Evolutionary conservation across 1,140 invertebrate genomes (phyloP).

Genomic region (Triops longicaudatus): DNA sequence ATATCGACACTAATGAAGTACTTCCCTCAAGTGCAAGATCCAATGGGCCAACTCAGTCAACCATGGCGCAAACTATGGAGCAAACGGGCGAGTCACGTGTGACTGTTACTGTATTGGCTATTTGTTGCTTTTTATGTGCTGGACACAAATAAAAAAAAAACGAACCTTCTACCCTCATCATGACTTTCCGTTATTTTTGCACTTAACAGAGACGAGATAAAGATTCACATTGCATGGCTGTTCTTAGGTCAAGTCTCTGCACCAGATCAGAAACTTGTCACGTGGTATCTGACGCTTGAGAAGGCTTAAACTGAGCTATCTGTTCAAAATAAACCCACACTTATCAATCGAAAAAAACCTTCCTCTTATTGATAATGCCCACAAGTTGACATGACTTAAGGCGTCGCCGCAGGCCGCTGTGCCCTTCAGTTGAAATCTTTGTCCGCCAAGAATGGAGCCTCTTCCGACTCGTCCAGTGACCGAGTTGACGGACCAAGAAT

Average conservation of each 20-base stretch:
- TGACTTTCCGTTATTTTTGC: neutral
- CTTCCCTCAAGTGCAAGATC: neutral
- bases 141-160: slow-evolving; percentile 7
- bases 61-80: too few relatives aligned
- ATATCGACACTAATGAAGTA: neutral
- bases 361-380: neutral
- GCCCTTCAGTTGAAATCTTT: neutral
- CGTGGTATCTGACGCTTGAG: neutral
- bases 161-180: neutral
- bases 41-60: too few relatives aligned
- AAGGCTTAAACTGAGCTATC: neutral
- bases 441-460: neutral
- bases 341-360: neutral
- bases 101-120: neutral
- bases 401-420: too few relatives aligned
- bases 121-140: slow-evolving; percentile 3
- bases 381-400: neutral
- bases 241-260: neutral
- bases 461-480: neutral
- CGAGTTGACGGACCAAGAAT: neutral
- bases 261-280: neutral
- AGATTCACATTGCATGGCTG: neutral
- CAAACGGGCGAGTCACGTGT: neutral
- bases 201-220: neutral
- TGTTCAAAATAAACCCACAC: neutral